phyloP scores from a whole-genome alignment of 2,888 invertebrate species.

The Synergus gifuensis region DNA sequence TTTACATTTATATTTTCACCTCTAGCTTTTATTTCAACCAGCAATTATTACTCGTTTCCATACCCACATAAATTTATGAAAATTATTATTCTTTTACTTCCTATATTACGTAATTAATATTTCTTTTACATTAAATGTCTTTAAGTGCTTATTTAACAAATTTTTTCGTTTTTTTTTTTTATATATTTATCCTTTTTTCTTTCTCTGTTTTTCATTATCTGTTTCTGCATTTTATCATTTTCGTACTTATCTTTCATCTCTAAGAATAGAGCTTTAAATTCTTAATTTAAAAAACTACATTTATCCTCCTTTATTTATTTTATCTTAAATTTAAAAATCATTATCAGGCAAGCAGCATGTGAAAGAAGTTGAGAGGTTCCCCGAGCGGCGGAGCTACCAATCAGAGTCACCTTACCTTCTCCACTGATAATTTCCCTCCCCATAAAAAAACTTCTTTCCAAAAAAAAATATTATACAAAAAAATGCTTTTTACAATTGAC shows the following conservation, averaged over 20 bases:
- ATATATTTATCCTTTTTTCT: too few relatives aligned
- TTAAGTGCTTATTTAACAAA: too few relatives aligned
- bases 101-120: too few relatives aligned
- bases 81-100: not conserved
- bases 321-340: not conserved
- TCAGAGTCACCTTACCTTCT: not conserved
- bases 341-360: not conserved
- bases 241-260: too few relatives aligned
- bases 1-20: not conserved
- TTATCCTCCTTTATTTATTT: too few relatives aligned
- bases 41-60: not conserved
- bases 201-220: too few relatives aligned
- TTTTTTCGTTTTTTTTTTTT: too few relatives aligned
- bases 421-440: not conserved
- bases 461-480: not conserved
- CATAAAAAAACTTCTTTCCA: not conserved
- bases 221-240: too few relatives aligned
- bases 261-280: too few relatives aligned
- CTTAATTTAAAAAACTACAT: too few relatives aligned
- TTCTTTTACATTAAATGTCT: too few relatives aligned
- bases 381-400: slow-evolving; percentile 24
- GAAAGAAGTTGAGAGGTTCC: not conserved
- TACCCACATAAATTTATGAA: not conserved
- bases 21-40: not conserved
- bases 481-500: not conserved